Evolutionary conservation across 2,888 invertebrate species (phyloP).

Genomic region (Apodemia mormo): DNA sequence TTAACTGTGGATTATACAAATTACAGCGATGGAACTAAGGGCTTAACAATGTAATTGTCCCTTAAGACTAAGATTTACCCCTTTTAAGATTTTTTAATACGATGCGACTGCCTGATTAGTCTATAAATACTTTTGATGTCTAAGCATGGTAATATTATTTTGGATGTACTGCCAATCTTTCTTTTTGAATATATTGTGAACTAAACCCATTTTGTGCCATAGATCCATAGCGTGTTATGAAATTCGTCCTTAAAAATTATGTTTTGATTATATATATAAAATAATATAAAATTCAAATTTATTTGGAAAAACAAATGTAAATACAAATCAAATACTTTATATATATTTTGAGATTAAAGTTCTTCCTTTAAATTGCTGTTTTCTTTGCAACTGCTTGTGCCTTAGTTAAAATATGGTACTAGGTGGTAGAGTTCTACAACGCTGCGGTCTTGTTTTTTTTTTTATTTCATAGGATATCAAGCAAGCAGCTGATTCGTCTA

Average conservation of each 20-base stretch:
- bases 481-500: no score
- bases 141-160: slow-evolving; percentile 20
- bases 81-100: background rate
- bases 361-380: slow-evolving; percentile 51
- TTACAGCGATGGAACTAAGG: no score
- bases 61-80: no score
- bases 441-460: no score
- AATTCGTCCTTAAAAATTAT: background rate
- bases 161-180: slow-evolving; percentile 56
- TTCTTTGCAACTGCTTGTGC: slow-evolving; percentile 44
- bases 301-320: slow-evolving; percentile 45
- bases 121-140: background rate
- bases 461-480: no score
- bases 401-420: no score
- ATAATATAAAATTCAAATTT: slow-evolving; percentile 23
- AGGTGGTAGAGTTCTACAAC: no score
- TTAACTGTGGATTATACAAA: no score
- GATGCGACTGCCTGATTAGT: background rate
- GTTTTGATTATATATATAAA: slow-evolving; percentile 3
- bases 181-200: slow-evolving; percentile 28
- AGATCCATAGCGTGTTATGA: slow-evolving; percentile 37
- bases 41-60: no score
- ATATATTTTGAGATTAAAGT: slow-evolving; percentile 75
- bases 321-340: slow-evolving; percentile 64
- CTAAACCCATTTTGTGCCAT: slow-evolving; percentile 61